Evolutionary conservation across 2,888 invertebrate species (phyloP), one percentile per base, ranked within the genome.

Genomic region (Danaus chrysippus): DNA sequence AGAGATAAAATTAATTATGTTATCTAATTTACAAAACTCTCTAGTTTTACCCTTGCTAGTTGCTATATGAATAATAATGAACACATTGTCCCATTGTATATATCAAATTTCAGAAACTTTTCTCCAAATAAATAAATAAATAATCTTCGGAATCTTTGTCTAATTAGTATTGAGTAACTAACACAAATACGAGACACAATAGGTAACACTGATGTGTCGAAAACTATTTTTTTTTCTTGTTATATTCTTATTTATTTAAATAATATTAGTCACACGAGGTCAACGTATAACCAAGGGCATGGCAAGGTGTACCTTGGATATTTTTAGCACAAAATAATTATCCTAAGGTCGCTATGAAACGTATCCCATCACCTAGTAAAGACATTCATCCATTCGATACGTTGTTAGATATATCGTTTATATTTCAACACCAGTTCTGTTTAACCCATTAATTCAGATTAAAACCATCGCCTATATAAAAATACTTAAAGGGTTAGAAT

Each of bases 11-110:
- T 44, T 41, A 53, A 53, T 44, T 41, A 23, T 44, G 15, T 34
- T 58, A 58, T 58, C 58, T 62, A 58, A 58, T 58, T 58, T 58
- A 41, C 43, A 57, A 57, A 57, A 34, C 23, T 53, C n/a, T 42
- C 13, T 52, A 56, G 17, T 23, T 34, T 23, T 46, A 43, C 11
- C 23, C 13, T 44, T 19, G 41, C 19, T 44, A n/a, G 10, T 44
- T 19, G 41, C 19, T 44, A n/a, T 56, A 44, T 56, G 56, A 44
- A 56, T 56, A 56, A 44, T 56, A 44, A 56, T 56, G 19, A 56
- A 13, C 23, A 12, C 11, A 13, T 43, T 9, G 23, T 56, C 56
- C 44, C 13, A 44, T 44, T 43, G 44, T 43, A n/a, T 44, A 44
- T n/a, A 6, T 34, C 6, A 34, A 34, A 34, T 34, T 34, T 34